Percentiles rank a stretch among this genome's conserved stretches.
phyloP scores from a whole-genome alignment of 2,113 vertebrate genomes.

The Oplegnathus fasciatus region DNA sequence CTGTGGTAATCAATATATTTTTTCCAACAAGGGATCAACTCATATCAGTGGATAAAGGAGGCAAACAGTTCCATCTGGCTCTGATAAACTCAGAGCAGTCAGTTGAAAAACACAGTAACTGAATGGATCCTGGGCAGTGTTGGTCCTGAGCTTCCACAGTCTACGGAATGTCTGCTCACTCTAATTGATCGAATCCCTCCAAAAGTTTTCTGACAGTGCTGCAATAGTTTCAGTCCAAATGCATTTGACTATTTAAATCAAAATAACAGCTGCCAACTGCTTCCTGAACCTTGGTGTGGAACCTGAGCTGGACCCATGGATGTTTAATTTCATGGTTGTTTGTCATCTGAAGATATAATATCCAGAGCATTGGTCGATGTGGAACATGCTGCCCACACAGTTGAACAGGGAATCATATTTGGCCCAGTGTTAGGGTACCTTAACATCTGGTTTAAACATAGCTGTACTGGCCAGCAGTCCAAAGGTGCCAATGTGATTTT shows the following conservation, averaged over 20 bases:
- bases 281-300: not conserved
- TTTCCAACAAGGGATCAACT: not conserved
- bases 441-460: constrained; percentile 1
- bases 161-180: not conserved
- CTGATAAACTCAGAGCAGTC: not conserved
- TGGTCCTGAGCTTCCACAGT: not conserved
- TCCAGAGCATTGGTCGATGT: not conserved
- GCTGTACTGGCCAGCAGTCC: not conserved
- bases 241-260: not conserved
- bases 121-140: not conserved
- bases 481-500: not conserved
- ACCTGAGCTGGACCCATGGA: not conserved
- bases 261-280: not conserved
- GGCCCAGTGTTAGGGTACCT: not conserved
- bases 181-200: not conserved
- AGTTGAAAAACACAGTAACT: not conserved
- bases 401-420: not conserved
- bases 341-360: not conserved
- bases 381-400: not conserved
- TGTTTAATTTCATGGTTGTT: not conserved
- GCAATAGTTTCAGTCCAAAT: not conserved
- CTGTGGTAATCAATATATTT: constrained; percentile 2
- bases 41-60: not conserved
- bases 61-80: not conserved
- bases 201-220: not conserved